phyloP scores from a whole-genome alignment of 2,888 invertebrate species.

The Limnephilus auricula region DNA sequence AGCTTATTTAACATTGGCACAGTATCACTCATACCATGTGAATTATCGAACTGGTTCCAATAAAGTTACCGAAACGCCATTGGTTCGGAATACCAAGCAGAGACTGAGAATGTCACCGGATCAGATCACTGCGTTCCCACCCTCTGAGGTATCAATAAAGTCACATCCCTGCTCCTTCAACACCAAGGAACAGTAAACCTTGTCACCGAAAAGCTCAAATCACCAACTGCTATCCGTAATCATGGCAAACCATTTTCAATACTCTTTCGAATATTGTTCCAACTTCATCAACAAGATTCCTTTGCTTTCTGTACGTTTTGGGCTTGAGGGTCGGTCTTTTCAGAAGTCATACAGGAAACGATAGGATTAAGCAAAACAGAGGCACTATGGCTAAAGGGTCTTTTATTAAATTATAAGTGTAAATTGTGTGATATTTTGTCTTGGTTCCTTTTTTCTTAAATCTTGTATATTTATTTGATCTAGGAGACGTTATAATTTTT shows the following conservation, averaged over 20 bases:
- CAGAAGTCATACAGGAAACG: not conserved
- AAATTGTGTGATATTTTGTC: not conserved
- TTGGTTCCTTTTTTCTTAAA: not conserved
- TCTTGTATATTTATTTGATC: not conserved
- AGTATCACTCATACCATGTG: not conserved
- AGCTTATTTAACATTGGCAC: not conserved
- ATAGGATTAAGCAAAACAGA: not conserved
- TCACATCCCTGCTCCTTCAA: not conserved
- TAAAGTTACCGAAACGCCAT: constrained; percentile 49
- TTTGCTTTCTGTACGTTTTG: not conserved
- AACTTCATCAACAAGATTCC: not conserved
- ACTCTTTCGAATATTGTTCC: not conserved
- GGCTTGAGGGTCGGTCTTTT: constrained; percentile 7
- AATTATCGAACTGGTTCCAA: constrained; percentile 34
- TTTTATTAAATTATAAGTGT: not conserved
- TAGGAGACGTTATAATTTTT: not conserved
- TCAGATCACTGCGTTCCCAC: constrained; percentile 51
- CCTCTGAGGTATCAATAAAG: constrained; percentile 54
- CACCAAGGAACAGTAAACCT: not conserved
- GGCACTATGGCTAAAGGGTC: not conserved
- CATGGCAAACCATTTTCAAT: not conserved
- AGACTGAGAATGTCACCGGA: constrained; percentile 55
- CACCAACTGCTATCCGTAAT: not conserved
- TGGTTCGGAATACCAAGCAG: constrained; percentile 50
- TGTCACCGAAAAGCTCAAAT: not conserved